Conservation (phyloP, 2,113 vertebrate species). For the Drymodes brunneopygia region DNA sequence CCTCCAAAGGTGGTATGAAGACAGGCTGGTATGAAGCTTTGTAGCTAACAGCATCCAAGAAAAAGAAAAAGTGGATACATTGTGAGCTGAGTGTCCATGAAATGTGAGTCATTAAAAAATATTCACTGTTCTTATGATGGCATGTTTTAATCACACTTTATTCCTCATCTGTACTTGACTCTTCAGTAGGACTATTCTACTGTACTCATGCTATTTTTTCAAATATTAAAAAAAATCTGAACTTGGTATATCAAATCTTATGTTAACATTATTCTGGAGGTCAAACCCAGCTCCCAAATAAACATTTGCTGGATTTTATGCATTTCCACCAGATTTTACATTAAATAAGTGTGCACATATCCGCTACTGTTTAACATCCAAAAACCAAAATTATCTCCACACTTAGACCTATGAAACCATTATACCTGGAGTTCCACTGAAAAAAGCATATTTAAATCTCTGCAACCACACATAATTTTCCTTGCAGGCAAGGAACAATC, state of each 20-base stretch:
- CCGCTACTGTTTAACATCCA: neutral
- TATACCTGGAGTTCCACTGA: conserved; percentile 43
- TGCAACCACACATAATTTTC: conserved; percentile 50
- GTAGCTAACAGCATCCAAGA: neutral
- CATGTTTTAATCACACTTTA: neutral
- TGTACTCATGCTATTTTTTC: neutral
- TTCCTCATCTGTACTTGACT: neutral
- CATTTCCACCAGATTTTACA: conserved; percentile 15
- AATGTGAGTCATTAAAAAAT: neutral
- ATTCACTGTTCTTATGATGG: neutral
- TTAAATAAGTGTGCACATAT: neutral
- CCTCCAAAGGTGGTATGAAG: neutral
- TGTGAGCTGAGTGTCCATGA: neutral
- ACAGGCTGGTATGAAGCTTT: neutral
- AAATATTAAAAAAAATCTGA: neutral
- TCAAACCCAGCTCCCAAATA: conserved; percentile 26
- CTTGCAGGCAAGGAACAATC: conserved; percentile 59
- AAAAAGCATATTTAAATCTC: conserved; percentile 43
- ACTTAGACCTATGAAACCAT: conserved; percentile 31
- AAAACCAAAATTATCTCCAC: conserved; percentile 43
- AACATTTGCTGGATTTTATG: conserved; percentile 18
- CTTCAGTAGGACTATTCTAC: neutral
- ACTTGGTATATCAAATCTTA: neutral
- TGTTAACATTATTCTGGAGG: neutral
- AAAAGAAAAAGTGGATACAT: neutral